Evolutionary conservation across 2,113 vertebrate genomes (phyloP).

Genomic region (Epinephelus cyanopodus): DNA sequence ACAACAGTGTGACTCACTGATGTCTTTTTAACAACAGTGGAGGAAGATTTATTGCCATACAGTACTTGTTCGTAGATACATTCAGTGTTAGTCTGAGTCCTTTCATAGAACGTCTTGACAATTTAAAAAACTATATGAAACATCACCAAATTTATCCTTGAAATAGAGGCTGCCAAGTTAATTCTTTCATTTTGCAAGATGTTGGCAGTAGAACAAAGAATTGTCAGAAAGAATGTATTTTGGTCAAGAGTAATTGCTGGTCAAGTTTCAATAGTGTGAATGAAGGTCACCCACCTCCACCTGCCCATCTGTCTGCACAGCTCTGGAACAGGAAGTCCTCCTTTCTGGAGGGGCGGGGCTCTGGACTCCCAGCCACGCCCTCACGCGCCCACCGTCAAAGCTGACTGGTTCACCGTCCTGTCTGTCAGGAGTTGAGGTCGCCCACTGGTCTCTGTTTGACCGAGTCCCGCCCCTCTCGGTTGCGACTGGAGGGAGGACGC

Average conservation of each 20-base stretch:
- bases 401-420: constrained; percentile 40
- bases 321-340: constrained; percentile 62
- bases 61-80: not conserved
- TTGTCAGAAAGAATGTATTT: not conserved
- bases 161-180: too few species aligned
- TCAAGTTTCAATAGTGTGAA: not conserved
- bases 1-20: too few species aligned
- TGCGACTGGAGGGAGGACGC: not conserved
- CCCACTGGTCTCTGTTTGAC: constrained; percentile 23
- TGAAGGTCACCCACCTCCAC: constrained; percentile 9
- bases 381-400: constrained; percentile 80
- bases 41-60: too few species aligned
- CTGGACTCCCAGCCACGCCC: constrained; percentile 84
- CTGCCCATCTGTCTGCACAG: constrained; percentile 73
- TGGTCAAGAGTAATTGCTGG: too few species aligned
- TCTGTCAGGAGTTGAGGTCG: constrained; percentile 64
- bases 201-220: not conserved
- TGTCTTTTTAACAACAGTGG: too few species aligned
- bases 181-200: not conserved
- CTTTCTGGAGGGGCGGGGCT: constrained; percentile 23
- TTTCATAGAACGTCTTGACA: not conserved
- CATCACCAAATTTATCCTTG: not conserved
- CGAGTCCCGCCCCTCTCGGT: not conserved
- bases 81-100: not conserved
- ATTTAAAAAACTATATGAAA: not conserved